A percentile compares a stretch with the other conserved stretches of the same genome.
These are phyloP conservation scores for Ormyrus thymus DNA, from an alignment of 2,888 invertebrate genomes.

Conservation along the genomic window DNA sequence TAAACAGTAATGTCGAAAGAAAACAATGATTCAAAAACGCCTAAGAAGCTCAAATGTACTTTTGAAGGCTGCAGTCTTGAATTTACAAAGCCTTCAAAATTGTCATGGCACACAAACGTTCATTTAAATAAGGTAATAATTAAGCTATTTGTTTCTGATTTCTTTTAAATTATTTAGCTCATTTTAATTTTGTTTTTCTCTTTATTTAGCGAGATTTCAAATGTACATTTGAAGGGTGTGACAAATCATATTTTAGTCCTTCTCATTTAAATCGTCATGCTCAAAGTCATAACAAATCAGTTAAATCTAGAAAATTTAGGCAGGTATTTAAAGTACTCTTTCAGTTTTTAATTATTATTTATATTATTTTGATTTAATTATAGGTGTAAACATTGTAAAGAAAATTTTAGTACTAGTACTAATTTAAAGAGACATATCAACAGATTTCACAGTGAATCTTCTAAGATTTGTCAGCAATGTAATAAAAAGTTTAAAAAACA, in stretches of 20 bases:
- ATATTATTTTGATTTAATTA: constrained; percentile 1
- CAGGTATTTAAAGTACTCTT: not conserved
- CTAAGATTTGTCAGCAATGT: constrained; percentile 20
- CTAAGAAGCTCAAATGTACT: not conserved
- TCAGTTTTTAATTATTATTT: constrained; percentile 10
- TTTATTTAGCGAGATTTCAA: constrained; percentile 23
- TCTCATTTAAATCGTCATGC: constrained; percentile 30
- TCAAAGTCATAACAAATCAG: not conserved
- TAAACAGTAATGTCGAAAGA: not conserved
- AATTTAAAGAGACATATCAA: constrained; percentile 27
- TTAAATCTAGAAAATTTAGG: not conserved
- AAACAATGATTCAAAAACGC: not conserved
- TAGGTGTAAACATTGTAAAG: constrained; percentile 28
- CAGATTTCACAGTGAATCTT: not conserved
- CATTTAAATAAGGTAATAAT: constrained; percentile 21
- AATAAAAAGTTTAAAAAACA: constrained; percentile 13
- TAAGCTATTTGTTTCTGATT: no score
- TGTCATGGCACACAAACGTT: constrained; percentile 16
- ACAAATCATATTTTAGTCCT: constrained; percentile 32
- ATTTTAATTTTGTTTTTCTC: not conserved
- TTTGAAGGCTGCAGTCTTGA: constrained; percentile 3
- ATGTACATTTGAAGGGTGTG: constrained; percentile 21
- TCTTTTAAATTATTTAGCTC: no score
- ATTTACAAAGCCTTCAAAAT: not conserved
- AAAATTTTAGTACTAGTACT: constrained; percentile 10